These are phyloP conservation scores for Datnioides undecimradiatus DNA, from an alignment of 2,113 vertebrate genomes.

Conservation along the genomic window DNA sequence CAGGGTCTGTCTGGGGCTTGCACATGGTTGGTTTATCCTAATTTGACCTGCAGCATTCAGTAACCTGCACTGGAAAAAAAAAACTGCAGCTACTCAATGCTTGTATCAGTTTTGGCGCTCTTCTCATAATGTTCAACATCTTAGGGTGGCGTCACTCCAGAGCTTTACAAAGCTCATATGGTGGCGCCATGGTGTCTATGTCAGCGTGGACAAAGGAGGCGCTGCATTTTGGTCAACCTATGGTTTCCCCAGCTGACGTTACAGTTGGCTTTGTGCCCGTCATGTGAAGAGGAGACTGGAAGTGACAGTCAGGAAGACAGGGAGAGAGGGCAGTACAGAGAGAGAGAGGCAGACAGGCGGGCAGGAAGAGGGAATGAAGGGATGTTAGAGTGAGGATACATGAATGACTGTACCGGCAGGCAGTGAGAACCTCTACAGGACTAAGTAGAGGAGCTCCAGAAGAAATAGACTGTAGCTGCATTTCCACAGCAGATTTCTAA, in stretches of 20 bases:
- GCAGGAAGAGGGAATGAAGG: slow-evolving; percentile 46
- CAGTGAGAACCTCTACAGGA: slow-evolving; percentile 37
- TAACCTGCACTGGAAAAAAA: slow-evolving; percentile 15
- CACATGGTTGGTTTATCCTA: slow-evolving; percentile 63
- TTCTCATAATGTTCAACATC: slow-evolving; percentile 26
- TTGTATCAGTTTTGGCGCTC: slow-evolving; percentile 21
- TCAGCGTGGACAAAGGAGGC: slow-evolving; percentile 59
- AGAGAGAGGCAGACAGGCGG: slow-evolving; percentile 44
- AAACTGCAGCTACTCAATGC: slow-evolving; percentile 1
- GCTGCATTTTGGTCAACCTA: slow-evolving; percentile 35
- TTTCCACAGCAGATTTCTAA: slow-evolving; percentile 2
- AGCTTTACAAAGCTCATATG: not conserved
- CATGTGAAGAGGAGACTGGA: slow-evolving; percentile 1
- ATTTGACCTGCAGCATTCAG: slow-evolving; percentile 33
- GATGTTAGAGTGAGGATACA: slow-evolving; percentile 44
- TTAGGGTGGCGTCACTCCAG: not conserved
- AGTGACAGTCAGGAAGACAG: slow-evolving; percentile 14
- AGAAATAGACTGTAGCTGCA: slow-evolving; percentile 13
- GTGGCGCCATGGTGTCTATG: slow-evolving; percentile 29
- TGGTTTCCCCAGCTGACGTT: slow-evolving; percentile 52
- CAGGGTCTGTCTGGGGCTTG: slow-evolving; percentile 49
- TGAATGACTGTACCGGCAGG: slow-evolving; percentile 57
- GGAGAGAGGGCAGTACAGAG: slow-evolving; percentile 8
- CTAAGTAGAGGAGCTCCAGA: slow-evolving; percentile 14
- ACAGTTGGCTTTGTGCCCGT: slow-evolving; percentile 58